These are phyloP conservation scores for Druon quercuslanigerum DNA, from an alignment of 1,140 invertebrate genomes.

Conservation along the genomic window DNA sequence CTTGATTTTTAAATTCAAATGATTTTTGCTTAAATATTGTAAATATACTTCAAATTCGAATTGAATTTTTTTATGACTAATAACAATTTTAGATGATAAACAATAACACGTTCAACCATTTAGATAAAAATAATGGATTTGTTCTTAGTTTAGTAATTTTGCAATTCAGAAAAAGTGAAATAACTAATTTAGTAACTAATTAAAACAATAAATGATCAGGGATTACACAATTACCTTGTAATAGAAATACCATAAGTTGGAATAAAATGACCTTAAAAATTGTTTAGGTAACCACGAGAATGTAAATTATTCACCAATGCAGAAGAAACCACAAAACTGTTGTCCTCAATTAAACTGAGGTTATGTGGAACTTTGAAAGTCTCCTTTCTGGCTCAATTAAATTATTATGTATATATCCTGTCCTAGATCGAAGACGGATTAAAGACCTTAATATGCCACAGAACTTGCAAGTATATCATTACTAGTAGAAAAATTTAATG, in stretches of 20 bases:
- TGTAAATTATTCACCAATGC: constrained; percentile 4
- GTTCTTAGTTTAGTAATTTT: too few species aligned
- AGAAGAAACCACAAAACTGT: constrained; percentile 29
- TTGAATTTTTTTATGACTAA: too few species aligned
- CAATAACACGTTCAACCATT: too few species aligned
- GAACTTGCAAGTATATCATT: background rate
- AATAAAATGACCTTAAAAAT: constrained; percentile 1
- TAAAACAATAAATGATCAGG: too few species aligned
- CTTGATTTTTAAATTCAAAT: too few species aligned
- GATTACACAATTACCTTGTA: too few species aligned
- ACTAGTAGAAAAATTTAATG: background rate
- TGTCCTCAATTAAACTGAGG: constrained; percentile 3
- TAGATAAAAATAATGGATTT: too few species aligned
- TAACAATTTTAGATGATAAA: too few species aligned
- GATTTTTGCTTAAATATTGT: too few species aligned
- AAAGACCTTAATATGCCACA: background rate
- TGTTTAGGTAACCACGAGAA: background rate
- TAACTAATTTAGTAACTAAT: too few species aligned
- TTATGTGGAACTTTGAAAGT: constrained; percentile 7
- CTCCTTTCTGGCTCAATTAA: background rate
- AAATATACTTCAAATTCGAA: too few species aligned
- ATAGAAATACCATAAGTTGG: background rate
- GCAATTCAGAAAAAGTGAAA: too few species aligned
- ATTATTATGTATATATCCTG: constrained; percentile 4
- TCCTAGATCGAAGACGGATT: background rate